Evolutionary conservation across 2,888 invertebrate species (phyloP), one percentile per base, ranked within the genome.

Genomic region (Parascotia fuliginaria): DNA sequence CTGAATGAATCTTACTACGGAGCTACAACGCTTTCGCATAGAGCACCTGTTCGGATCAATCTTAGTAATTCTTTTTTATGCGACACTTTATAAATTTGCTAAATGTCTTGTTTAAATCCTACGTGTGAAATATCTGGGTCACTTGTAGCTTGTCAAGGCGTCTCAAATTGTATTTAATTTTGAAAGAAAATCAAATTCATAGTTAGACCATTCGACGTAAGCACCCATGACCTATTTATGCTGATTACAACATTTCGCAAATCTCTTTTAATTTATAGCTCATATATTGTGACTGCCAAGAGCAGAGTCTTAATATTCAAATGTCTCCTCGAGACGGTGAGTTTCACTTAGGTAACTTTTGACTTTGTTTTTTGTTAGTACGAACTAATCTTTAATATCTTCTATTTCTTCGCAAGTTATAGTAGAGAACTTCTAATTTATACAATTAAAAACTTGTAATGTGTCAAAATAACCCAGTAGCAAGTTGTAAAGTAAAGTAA

Each of bases 211-310:
- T 54, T 45, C 47, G 62, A 57, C 58, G 50, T 54, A 42, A 50
- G 49, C 47, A 53, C 33, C 70, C 70, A 64, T 70, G 70, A 70
- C 68, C 70, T 60, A 64, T 70, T 58, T 65, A 49, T 33, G 54
- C 53, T 54, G 63, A 70, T 64, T 60, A 59, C 50, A 65, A 70
- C 63, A 68, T 69, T 66, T 66, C 34, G 68, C 65, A 55, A 67
- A 70, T 63, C 60, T 55, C 51, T 54, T 68, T 48, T 60, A 61
- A 63, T 70, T 70, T 65, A 70, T 57, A 55, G 57, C 43, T 38
- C 41, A 40, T 42, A 45, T 43, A 38, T 45, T 49, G 51, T 59
- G 58, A 60, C 53, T 70, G 70, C 63, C 70, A 70, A 70, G 70
- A 67, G 51, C 33, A 57, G 38, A 56, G 39, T 45, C 43, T 58